Evolutionary conservation across 2,888 invertebrate species (phyloP).

Genomic region (Beris morrisii): DNA sequence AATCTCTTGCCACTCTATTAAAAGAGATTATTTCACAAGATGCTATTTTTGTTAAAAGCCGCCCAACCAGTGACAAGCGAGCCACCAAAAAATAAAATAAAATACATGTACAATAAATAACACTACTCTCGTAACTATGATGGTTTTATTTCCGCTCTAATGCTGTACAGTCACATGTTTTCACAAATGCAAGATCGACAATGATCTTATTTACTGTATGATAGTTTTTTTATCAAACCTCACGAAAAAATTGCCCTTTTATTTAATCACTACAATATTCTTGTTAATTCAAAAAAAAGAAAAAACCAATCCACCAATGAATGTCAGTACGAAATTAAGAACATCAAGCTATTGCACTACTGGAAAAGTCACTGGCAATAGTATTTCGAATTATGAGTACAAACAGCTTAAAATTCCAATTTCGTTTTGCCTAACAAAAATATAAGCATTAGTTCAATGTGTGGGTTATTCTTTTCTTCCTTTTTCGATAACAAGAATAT

Average conservation of each 20-base stretch:
- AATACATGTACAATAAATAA: neutral
- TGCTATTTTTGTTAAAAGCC: neutral
- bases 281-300: neutral
- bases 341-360: neutral
- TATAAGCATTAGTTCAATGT: constrained; percentile 2
- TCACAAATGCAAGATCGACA: constrained; percentile 21
- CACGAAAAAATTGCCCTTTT: constrained; percentile 2
- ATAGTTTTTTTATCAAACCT: too few species aligned
- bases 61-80: too few species aligned
- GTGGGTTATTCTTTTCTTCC: neutral
- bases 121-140: constrained; percentile 12
- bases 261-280: constrained; percentile 8
- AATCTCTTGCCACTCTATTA: too few species aligned
- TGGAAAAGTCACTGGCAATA: constrained; percentile 30
- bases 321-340: neutral
- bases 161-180: constrained; percentile 24
- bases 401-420: neutral
- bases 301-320: neutral
- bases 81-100: neutral
- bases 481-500: neutral
- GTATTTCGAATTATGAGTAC: constrained; percentile 1
- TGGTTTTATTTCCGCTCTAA: constrained; percentile 29
- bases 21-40: neutral
- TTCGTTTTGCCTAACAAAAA: constrained; percentile 12
- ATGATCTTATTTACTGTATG: constrained; percentile 18